These are phyloP conservation scores for Apeira syringaria DNA, from an alignment of 2,888 invertebrate species.

Conservation along the genomic window DNA sequence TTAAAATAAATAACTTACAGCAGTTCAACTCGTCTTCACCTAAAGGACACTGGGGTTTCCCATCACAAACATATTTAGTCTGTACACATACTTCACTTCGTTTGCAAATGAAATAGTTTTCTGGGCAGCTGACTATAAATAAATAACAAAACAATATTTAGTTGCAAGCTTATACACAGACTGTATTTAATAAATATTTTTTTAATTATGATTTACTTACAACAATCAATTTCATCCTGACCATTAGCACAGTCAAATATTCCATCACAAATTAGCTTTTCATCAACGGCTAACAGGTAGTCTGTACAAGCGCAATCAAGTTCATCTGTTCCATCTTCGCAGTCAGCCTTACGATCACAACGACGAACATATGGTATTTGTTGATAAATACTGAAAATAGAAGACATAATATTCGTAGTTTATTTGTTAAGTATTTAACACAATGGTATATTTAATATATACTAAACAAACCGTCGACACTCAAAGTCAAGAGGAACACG, in stretches of 20 bases:
- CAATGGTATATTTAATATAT: no score
- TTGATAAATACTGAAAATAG: slow-evolving; percentile 85
- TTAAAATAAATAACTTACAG: slow-evolving; percentile 77
- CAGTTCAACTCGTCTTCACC: slow-evolving; percentile 92
- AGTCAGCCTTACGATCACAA: slow-evolving; percentile 88
- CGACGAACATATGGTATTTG: slow-evolving; percentile 81
- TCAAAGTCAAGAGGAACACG: slow-evolving; percentile 59
- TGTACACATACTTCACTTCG: slow-evolving; percentile 86
- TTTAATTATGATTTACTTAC: slow-evolving; percentile 84
- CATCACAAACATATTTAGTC: slow-evolving; percentile 85
- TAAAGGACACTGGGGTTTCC: slow-evolving; percentile 84
- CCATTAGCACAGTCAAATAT: slow-evolving; percentile 88
- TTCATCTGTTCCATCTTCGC: slow-evolving; percentile 94
- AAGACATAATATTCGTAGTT: no score
- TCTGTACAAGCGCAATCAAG: slow-evolving; percentile 88
- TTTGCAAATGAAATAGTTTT: slow-evolving; percentile 85
- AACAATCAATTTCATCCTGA: slow-evolving; percentile 89
- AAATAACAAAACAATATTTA: no score
- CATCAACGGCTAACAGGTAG: slow-evolving; percentile 78
- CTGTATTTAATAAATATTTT: no score
- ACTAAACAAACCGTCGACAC: slow-evolving; percentile 63
- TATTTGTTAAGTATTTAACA: no score
- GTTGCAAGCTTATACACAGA: no score
- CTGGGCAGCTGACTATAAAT: slow-evolving; percentile 81
- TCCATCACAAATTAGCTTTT: slow-evolving; percentile 89